Base-by-base conservation (phyloP, 2,113 vertebrate species). In the Panurus biarmicus region DNA sequence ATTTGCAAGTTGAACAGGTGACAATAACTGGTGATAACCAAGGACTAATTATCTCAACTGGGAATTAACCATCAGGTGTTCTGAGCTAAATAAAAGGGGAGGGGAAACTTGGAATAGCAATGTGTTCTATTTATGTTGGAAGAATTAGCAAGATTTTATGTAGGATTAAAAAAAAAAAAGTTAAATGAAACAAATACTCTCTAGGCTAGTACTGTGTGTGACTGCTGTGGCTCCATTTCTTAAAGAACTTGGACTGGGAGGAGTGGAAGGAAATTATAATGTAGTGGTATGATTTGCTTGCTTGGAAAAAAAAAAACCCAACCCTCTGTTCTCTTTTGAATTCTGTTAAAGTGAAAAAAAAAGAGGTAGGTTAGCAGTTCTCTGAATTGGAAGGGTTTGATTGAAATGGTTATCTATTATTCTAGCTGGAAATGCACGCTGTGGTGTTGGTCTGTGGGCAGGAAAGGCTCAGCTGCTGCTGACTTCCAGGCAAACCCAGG, bases 1-100 rank as follows among this genome's bases (percentile, higher is more conserved):
- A 94, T 81, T 91, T 90, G 38, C 79, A 90, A 78, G 60, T 87
- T 90, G 94, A 96, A 74, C 89, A 93, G 90, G 94, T 96, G 91
- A 96, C 88, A 95, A 93, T 93, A 95, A 96, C 70, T 83, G 62
- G 70, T 91, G 84, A 95, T 96, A 96, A 94, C 79, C 75, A 86
- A 78, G 66, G 80, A 85, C 79, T 93, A 96, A 96, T 93, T 80
- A 79, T 95, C 79, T 93, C 62, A 82, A 69, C 56, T 87, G 84
- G 65, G 85, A 94, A 94, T 87, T 89, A 91, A 92, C 80, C 76
- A 75, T 88, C 83, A 93, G 72, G 82, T 95, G 56, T 91, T 94
- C 74, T 78, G 66, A 90, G 66, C 29, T 61, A 94, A 93, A 95
- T 85, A 85, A 95, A 91, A 94, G 64, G 72, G 90, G 36, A 84